Evolutionary conservation across 2,888 invertebrate genomes (phyloP), one percentile per base, ranked within the genome.

Genomic region (Scaptomyza cyrtandrae): DNA sequence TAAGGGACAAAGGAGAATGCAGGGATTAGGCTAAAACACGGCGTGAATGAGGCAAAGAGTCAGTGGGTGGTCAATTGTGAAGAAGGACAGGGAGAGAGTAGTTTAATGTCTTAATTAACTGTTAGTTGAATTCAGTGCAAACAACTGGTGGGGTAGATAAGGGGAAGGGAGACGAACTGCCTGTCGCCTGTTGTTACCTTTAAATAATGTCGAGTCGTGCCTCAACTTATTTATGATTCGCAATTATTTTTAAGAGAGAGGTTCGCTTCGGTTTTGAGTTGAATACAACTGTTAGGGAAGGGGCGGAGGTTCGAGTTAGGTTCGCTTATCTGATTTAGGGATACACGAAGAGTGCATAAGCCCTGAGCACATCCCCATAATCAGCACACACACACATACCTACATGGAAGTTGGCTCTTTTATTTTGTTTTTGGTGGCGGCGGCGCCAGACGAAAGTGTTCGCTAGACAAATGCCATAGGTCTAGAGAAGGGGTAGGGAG

Each of bases 51-150:
- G 44, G 48, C 43, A 14, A 43, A 37, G 14, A 45, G 44, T 33
- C 49, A 19, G 41, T 54, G 45, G 16, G 35, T 27, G 44, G 52
- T 1, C 24, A 16, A 16, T 3, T 41, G 16, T 3, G 3, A 4
- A 9, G 39, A 9, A 6, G 9, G 9, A 14, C 9, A 24, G 52
- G 60, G 24, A 45, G 53, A 52, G 64, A 49, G 48, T 63, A 46
- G 52, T 74, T 65, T 50, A 83, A 83, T 86, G 83, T 83, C 83
- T 83, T 83, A 83, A 83, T 86, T 83, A 86, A 83, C 84, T 81
- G 86, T 77, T 86, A 52, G 79, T 74, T 86, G 83, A 79, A 71
- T 74, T 86, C 62, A 57, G 63, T 52, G 55, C 53, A 65, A 75
- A 52, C 65, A 71, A 60, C 44, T 27, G 43, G 19, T 16, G 16